Conservation (phyloP, 2,113 vertebrate genomes). For the Pteronura brasiliensis region DNA sequence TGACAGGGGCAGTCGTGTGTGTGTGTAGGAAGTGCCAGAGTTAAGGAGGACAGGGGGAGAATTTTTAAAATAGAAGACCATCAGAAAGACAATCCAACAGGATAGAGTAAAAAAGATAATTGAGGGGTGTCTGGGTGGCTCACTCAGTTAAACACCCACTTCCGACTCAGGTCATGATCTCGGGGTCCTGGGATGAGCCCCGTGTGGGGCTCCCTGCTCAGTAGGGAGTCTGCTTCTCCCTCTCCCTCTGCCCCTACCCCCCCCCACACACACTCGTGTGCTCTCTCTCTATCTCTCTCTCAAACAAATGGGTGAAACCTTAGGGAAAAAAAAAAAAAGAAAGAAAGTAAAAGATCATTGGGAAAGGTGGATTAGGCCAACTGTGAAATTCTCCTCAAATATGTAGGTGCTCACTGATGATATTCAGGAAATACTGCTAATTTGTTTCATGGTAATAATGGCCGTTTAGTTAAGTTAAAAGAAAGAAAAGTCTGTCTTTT, state of each 20-base stretch:
- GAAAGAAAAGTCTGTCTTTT: neutral
- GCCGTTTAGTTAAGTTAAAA: neutral
- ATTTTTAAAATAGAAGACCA: neutral
- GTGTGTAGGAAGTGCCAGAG: neutral
- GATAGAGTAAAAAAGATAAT: neutral
- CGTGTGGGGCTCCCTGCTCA: no score
- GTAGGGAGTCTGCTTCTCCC: no score
- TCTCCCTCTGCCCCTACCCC: no score
- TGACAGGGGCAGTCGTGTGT: neutral
- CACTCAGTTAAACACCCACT: no score
- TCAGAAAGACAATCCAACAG: neutral
- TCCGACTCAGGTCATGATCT: no score
- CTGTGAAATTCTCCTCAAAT: neutral
- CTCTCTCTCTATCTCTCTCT: no score
- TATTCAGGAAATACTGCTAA: neutral
- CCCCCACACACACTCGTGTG: no score
- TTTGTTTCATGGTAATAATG: neutral
- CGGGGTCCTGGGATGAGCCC: no score
- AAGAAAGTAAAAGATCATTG: no score
- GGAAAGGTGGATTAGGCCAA: neutral
- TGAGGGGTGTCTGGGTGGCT: no score
- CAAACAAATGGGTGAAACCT: no score
- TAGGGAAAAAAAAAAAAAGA: no score
- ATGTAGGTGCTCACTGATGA: neutral
- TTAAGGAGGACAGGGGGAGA: neutral